Base-by-base conservation (phyloP, 1,140 invertebrate genomes). In the Papilio glaucus region DNA sequence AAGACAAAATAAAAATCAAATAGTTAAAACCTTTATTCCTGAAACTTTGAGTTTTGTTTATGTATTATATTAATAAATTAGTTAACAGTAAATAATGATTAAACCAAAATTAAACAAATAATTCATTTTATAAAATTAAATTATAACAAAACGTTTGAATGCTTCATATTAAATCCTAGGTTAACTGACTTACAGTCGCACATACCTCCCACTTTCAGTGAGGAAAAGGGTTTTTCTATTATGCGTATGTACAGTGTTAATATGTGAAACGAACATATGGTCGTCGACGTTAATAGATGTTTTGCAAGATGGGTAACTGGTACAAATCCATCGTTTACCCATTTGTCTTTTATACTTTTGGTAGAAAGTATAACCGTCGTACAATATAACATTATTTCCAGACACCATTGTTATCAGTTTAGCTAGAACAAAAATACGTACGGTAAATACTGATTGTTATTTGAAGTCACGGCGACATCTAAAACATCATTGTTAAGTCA, bases 331-430 rank as follows among this genome's bases (percentile, higher is more conserved):
- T 41, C 77, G 77, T 26, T 73, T 69, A 18, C 63, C 72, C 1
- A 45, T 72, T 24, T 78, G 77, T 13, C 71, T 69, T 24, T 65
- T 65, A n/a, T 80, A 79, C 4, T 73, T 61, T 24, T 77, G 79
- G 70, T 78, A 86, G 61, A 85, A 86, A 0, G 81, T 84, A 53
- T 82, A 85, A 7, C 77, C 77, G 38, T 79, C 62, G 49, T 73
- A 65, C 5, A 81, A 10, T 2, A 77, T 41, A 0, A 77, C 26
- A 10, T 53, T 61, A 10, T 86, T 86, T 13, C 80, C 80, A 13
- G 82, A 82, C 10, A 67, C 8, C 77, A 85, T 81, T 24, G 77
- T 80, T 61, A 85, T 80, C 0, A 85, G 49, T 71, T 72, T 29
- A 42, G 72, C 81, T 84, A 74, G 42, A 83, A 79, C 57, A 74